Evolutionary conservation across 2,888 invertebrate species (phyloP).

Genomic region (Amphiduros pacificus): DNA sequence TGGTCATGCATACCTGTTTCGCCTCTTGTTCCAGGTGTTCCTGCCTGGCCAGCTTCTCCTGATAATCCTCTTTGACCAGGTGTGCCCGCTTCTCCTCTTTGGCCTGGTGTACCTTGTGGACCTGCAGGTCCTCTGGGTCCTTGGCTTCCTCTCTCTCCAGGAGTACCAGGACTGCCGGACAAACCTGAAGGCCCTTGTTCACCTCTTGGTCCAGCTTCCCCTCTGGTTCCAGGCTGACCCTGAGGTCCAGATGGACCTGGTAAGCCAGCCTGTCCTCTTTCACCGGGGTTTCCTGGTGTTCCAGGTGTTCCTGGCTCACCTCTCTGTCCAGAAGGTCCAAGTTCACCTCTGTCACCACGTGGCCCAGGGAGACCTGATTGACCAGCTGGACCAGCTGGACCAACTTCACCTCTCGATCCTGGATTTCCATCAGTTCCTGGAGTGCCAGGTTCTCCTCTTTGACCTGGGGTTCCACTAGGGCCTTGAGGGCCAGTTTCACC

Average conservation of each 20-base stretch:
- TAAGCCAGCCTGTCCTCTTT: neutral
- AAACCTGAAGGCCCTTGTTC: constrained; percentile 25
- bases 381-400: constrained; percentile 1
- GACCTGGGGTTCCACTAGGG: constrained; percentile 12
- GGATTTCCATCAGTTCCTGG: constrained; percentile 46
- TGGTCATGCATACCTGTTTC: constrained; percentile 23
- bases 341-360: constrained; percentile 18
- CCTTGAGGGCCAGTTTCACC: constrained; percentile 22
- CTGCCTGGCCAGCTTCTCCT: constrained; percentile 4
- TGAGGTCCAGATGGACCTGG: constrained; percentile 17
- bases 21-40: constrained; percentile 26
- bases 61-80: neutral
- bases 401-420: constrained; percentile 11
- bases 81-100: constrained; percentile 13
- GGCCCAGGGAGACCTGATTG: constrained; percentile 5
- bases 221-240: constrained; percentile 20
- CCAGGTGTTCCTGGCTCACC: constrained; percentile 28
- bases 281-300: constrained; percentile 16
- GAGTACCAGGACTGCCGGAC: constrained; percentile 24
- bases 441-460: constrained; percentile 54
- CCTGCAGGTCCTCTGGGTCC: constrained; percentile 25
- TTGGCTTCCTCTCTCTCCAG: constrained; percentile 19
- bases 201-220: constrained; percentile 18
- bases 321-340: constrained; percentile 23
- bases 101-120: constrained; percentile 21